Evolutionary conservation across 2,888 invertebrate genomes (phyloP), one percentile per base, ranked within the genome.

Genomic region (Netelia inedita): DNA sequence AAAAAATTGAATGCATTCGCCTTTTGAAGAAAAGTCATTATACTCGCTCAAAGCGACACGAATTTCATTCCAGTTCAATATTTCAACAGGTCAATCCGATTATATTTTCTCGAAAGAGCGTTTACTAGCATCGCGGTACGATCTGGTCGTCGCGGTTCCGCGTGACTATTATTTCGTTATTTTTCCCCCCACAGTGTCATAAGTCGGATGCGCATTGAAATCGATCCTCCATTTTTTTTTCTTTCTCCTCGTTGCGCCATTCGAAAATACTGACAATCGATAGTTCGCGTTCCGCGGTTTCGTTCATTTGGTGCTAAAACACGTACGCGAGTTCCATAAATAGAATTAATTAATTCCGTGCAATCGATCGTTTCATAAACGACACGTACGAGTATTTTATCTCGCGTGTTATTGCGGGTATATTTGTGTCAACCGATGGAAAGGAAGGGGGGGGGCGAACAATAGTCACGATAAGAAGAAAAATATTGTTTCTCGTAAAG

Each of bases 311-410:
- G 57, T 57, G 16, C 9, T 28, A 28, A 74, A 16, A 53, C 68
- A 72, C 72, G 21, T 63, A 66, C 72, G 65, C 66, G 16, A 41
- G 19, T n/a, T 3, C 72, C 55, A 46, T 2, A 75, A 71, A 82
- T 82, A 75, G 74, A 75, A 41, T 75, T 71, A 68, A 80, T 68
- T 50, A 41, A 75, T 75, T 69, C 69, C 19, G 14, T 71, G 68
- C 3, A 75, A 57, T 82, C 81, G 81, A 82, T 82, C 53, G 19
- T 53, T 63, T 55, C 66, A 61, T 43, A 63, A 23, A 3, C 28
- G n/a, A 10, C 11, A 57, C 16, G 68, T 65, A n/a, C 43, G 11
- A 74, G 69, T 63, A 35, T 55, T 80, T 68, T 5, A 68, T 43
- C 1, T 10, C 65, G 28, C 6, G 35, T 65, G 5, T 50, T 41